A percentile compares a stretch with the other conserved stretches of the same genome.
Evolutionary conservation across 2,113 vertebrate genomes (phyloP).

Genomic region (Daubentonia madagascariensis): DNA sequence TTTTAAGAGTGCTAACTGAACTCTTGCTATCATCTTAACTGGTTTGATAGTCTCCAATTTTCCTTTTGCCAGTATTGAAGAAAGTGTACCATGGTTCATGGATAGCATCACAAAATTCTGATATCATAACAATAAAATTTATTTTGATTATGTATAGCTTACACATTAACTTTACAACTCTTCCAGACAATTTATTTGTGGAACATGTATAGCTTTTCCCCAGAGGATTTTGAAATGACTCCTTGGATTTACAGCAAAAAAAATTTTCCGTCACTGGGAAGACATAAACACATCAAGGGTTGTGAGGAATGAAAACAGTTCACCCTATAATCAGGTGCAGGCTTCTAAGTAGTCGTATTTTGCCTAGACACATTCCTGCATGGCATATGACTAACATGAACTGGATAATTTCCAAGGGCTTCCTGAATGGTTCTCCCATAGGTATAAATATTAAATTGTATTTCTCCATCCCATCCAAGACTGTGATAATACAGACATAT

Average conservation of each 20-base stretch:
- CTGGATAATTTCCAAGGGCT: background rate
- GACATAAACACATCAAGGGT: background rate
- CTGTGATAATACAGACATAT: constrained; percentile 33
- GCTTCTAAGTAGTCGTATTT: background rate
- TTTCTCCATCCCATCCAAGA: background rate
- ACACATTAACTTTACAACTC: background rate
- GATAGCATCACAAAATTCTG: constrained; percentile 6
- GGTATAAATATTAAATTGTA: constrained; percentile 5
- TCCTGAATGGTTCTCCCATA: background rate
- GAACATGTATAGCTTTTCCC: background rate
- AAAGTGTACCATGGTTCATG: background rate
- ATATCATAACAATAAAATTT: background rate
- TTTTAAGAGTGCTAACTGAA: background rate
- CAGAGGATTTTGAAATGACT: constrained; percentile 28
- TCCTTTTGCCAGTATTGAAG: background rate
- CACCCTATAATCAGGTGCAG: background rate
- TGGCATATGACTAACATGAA: background rate
- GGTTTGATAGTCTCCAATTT: background rate
- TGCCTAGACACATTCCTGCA: background rate
- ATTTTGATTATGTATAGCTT: background rate
- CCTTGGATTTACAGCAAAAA: background rate
- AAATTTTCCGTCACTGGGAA: background rate
- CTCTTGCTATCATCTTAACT: background rate
- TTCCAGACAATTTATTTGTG: background rate
- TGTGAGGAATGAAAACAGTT: constrained; percentile 30